Percentiles rank a stretch among this genome's conserved stretches.
Evolutionary conservation across 2,888 invertebrate genomes (phyloP).

Genomic region (Cheilosia urbana): DNA sequence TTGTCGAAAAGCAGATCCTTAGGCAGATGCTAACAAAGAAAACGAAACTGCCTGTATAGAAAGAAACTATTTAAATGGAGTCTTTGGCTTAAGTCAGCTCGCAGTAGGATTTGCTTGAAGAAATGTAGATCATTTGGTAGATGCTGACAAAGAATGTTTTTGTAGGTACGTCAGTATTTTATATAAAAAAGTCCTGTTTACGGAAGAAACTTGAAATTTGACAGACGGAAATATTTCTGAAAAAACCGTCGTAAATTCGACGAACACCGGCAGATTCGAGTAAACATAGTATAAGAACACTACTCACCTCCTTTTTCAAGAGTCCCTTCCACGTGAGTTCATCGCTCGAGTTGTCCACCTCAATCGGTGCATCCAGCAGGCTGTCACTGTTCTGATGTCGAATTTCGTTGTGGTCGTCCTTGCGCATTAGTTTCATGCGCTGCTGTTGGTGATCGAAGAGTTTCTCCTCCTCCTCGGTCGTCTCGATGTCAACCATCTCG

Average conservation of each 20-base stretch:
- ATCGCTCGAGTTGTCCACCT: conserved; percentile 59
- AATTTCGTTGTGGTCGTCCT: conserved; percentile 33
- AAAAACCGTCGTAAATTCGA: neutral
- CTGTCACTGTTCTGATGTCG: conserved; percentile 11
- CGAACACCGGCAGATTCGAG: neutral
- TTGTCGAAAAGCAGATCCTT: no score
- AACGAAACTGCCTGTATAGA: no score
- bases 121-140: no score
- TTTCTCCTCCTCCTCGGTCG: conserved; percentile 89
- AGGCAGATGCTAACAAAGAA: no score
- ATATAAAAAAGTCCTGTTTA: no score
- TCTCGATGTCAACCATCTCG: conserved; percentile 94
- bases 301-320: conserved; percentile 60
- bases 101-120: no score
- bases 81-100: no score
- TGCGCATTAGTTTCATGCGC: conserved; percentile 34
- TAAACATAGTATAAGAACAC: neutral
- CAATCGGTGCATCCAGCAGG: conserved; percentile 32
- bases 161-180: no score
- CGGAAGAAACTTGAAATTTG: no score
- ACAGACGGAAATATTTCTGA: neutral
- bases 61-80: no score
- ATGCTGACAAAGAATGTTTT: no score
- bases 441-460: conserved; percentile 70
- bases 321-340: conserved; percentile 61